Base-by-base conservation (phyloP, 1,140 invertebrate genomes). In the Ips typographus region DNA sequence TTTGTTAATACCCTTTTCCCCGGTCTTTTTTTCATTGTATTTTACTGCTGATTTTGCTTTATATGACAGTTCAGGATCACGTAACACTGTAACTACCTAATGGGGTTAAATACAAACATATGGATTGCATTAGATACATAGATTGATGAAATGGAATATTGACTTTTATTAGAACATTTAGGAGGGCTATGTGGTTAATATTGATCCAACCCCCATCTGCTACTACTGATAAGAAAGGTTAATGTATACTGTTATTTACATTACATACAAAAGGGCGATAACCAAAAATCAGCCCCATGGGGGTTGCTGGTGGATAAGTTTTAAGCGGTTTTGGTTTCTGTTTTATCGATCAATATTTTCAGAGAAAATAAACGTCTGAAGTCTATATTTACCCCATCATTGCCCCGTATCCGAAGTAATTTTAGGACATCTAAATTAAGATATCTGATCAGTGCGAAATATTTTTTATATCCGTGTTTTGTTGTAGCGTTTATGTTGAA, bases 371-470 rank as follows among this genome's bases (percentile, higher is more conserved):
- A 22, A 40, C 57, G 57, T 42, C 38, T 42, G 40, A 59, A 8
- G 37, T 59, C 57, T 59, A 59, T 59, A 59, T 59, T 59, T 59
- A 59, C 57, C 57, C 57, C 39, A 42, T 42, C 53, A 55, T 55
- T 55, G 53, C 53, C 44, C 8, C 37, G 37, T 8, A n/a, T 5
- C 37, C 8, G 53, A 37, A 22, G 38, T 59, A 59, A 59, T 59
- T 59, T 59, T 59, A 59, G 57, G 42, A 8, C n/a, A 40, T 8
- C 57, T 59, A 59, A 59, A 40, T 59, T 59, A 59, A 59, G 57
- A 40, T 40, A 40, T 59, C 57, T 37, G 37, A 5, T 59, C 8
- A 59, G 5, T 59, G 57, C 57, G 42, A 59, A 59, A 40, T 7
- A 8, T 59, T 59, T 55, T 55, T 36, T 55, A 5, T 47, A 1